phyloP scores from a whole-genome alignment of 2,113 vertebrate species.

The Mastomys coucha region DNA sequence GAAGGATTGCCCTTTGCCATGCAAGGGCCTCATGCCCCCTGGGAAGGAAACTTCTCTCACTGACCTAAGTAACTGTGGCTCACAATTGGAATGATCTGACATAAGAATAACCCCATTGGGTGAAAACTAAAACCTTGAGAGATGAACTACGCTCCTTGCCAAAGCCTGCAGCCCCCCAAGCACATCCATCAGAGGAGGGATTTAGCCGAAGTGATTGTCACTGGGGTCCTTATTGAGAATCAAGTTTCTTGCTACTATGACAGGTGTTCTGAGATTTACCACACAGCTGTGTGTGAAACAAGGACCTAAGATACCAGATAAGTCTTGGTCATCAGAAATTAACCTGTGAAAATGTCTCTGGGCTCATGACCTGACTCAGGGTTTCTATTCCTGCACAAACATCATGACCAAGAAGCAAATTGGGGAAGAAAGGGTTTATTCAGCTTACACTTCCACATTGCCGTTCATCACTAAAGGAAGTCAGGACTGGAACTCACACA shows the following conservation, averaged over 20 bases:
- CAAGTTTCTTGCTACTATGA: not conserved
- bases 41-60: not conserved
- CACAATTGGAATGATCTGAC: not conserved
- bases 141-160: not conserved
- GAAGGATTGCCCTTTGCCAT: not conserved
- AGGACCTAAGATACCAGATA: not conserved
- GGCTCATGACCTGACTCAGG: too few species aligned
- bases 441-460: too few species aligned
- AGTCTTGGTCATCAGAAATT: not conserved
- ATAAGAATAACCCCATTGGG: not conserved
- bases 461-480: too few species aligned
- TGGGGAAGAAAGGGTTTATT: too few species aligned
- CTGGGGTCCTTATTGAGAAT: not conserved
- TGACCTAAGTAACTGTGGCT: not conserved
- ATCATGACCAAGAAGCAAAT: too few species aligned
- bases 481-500: too few species aligned
- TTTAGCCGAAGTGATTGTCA: slow-evolving; percentile 50
- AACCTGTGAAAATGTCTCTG: not conserved
- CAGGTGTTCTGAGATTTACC: not conserved
- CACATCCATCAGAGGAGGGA: not conserved
- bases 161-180: not conserved
- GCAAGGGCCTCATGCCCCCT: not conserved
- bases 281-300: not conserved
- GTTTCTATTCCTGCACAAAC: too few species aligned
- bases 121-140: not conserved